Evolutionary conservation across 2,888 invertebrate genomes (phyloP).

Genomic region (Aphodius granarius): DNA sequence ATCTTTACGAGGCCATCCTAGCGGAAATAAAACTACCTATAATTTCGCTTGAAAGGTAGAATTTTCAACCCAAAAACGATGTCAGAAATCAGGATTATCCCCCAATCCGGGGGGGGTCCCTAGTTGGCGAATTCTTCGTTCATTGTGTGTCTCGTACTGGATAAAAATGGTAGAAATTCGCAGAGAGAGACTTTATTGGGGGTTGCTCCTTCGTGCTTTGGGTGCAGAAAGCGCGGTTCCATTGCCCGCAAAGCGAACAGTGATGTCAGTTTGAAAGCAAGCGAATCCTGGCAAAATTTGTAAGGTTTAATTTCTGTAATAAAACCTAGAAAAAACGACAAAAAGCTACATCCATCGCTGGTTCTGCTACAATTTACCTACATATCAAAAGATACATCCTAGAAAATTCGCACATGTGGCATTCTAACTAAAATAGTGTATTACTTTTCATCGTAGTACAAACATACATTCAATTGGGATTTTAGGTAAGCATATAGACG

Average conservation of each 20-base stretch:
- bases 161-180: neutral
- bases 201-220: neutral
- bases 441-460: neutral
- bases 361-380: no score
- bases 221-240: neutral
- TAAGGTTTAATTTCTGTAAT: no score
- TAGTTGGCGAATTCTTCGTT: neutral
- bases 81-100: neutral
- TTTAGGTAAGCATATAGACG: neutral
- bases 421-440: neutral
- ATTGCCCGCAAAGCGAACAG: neutral
- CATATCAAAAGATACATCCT: no score
- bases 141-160: neutral
- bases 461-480: neutral
- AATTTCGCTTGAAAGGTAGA: neutral
- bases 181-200: neutral
- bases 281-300: no score
- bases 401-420: no score
- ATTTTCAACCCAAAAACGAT: neutral
- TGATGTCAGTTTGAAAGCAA: neutral
- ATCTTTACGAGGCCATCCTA: neutral
- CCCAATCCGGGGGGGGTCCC: neutral
- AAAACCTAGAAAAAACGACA: no score
- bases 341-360: no score
- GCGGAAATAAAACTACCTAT: neutral